Evolutionary conservation across 2,113 vertebrate species (phyloP), one percentile per base, ranked within the genome.

Genomic region (Eurystomus gularis): DNA sequence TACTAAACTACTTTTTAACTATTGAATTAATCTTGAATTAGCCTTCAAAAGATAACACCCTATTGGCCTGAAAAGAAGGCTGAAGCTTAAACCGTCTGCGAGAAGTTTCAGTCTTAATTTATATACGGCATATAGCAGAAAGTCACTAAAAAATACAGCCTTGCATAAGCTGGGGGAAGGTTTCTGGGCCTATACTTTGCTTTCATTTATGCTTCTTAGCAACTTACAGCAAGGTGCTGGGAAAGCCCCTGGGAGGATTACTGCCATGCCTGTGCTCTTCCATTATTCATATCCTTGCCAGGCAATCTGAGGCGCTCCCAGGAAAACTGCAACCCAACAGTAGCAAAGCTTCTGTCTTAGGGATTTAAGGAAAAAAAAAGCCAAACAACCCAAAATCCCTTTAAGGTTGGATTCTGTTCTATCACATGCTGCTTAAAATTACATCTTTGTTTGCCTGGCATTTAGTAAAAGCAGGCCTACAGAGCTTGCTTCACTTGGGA

Each of bases 161-260:
- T 69, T 1, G 3, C 29, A 5, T 20, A 52, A 55, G 9, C 13
- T 17, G 33, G 11, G 54, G 48, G n/a, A n/a, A n/a, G 62, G 42
- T 16, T 93, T 70, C 71, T 66, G 66, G 39, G n/a, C 7, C 40
- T 75, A 19, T 49, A 93, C 8, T 16, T 75, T 83, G 62, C 64
- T 96, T 92, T 93, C 84, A 93, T 73, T 70, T 44, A 31, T 70
- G 52, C 42, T 96, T 79, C 35, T 46, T 23, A 91, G 90, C 81
- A 82, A 31, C 9, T 81, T 77, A 33, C 46, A 92, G 57, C 46
- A 60, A 46, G 1, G 3, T 69, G 19, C 48, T 95, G 86, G 35
- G 65, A 69, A 96, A 97, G 76, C 21, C 65, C 68, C 40, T 3
- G 7, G 65, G 33, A 72, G 42, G 48, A 66, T 84, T 93, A 70